A percentile compares a stretch with the other conserved stretches of the same genome.
Conservation (phyloP, 2,888 invertebrate species). For the Cecidostiba fungosa region DNA sequence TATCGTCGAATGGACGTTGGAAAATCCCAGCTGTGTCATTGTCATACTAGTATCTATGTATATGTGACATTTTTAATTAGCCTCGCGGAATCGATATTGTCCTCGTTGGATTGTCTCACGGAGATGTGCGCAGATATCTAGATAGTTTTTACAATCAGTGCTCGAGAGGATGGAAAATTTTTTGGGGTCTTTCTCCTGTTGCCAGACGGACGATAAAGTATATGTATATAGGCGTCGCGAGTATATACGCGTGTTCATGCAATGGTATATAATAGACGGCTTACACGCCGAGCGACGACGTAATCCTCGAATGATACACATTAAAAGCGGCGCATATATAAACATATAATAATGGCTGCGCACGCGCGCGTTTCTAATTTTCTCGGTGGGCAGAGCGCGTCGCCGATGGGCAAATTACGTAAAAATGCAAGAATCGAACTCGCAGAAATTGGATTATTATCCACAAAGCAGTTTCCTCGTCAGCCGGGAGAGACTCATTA, state of each 20-base stretch:
- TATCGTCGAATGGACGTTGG: background rate
- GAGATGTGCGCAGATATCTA: background rate
- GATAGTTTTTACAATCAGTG: background rate
- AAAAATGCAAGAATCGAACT: conserved; percentile 36
- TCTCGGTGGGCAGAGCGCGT: conserved; percentile 1
- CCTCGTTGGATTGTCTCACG: background rate
- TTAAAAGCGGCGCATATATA: background rate
- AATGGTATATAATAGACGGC: background rate
- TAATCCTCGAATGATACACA: conserved; percentile 30
- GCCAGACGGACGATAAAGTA: background rate
- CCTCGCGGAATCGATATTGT: no score
- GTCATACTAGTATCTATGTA: no score
- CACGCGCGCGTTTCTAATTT: conserved; percentile 6
- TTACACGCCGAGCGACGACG: background rate
- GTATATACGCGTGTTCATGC: background rate
- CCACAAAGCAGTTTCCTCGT: conserved; percentile 38
- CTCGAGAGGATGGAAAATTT: background rate
- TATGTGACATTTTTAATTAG: no score
- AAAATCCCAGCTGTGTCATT: background rate
- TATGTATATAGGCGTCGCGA: background rate
- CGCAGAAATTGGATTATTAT: conserved; percentile 52
- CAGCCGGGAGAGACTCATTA: conserved; percentile 38
- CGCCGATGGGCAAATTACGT: conserved; percentile 40
- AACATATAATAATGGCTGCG: conserved; percentile 15
- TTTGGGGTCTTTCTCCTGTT: background rate